Evolutionary conservation across 1,140 invertebrate genomes (phyloP), one percentile per base, ranked within the genome.

Genomic region (Bombus confusus): DNA sequence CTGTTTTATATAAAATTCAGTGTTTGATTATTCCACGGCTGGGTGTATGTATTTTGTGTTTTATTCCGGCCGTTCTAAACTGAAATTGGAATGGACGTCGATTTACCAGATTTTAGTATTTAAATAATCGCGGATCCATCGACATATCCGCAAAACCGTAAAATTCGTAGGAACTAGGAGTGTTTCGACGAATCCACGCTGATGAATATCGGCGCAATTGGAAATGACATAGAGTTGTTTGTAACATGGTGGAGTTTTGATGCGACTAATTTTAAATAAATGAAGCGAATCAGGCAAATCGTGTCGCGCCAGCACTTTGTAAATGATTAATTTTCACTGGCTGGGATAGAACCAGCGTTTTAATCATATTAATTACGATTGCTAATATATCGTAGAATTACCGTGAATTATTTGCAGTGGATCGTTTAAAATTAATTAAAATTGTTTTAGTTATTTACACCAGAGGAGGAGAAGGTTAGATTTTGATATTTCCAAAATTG

Each of bases 351-450:
- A 22, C 8, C 34, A 5, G n/a, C 57, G 31, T 78, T 78, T 78
- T 78, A 78, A 78, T 78, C 41, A 78, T 78, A 41, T 37, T 64
- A 78, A 78, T 78, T 41, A 78, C 25, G 75, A 64, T 64, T 28
- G 39, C 64, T 62, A 41, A 62, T 62, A 66, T 18, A 28, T n/a
- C n/a, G 41, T 52, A 10, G 12, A 22, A 31, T 47, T 34, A 13
- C 9, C 31, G n/a, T 31, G n/a, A 43, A 73, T 43, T 43, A 73
- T n/a, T 73, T 73, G 39, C n/a, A 18, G 31, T 25, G 18, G 18
- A 25, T 74, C 47, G 52, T 52, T 74, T 75, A 75, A 18, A 52
- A 52, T 74, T 74, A 52, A 52, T 52, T 52, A 52, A 52, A 52
- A 52, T 52, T 52, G 18, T 52, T 22, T 52, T 52, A 52, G 47